phyloP scores from a whole-genome alignment of 2,797 vertebrate species.

The Otolemur crassicaudatus region DNA sequence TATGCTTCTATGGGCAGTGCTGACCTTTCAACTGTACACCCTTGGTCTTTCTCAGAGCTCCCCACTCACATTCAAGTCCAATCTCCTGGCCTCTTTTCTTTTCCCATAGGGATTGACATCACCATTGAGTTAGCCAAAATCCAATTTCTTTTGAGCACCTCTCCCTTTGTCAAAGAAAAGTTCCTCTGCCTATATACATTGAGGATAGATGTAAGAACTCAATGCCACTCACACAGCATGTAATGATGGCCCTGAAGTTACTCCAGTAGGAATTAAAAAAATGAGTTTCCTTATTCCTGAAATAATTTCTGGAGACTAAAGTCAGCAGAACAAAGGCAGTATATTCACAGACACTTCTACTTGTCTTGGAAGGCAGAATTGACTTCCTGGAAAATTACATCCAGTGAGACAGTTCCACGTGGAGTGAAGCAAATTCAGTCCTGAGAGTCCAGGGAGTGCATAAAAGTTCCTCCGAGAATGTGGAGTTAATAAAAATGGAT shows the following conservation, averaged over 20 bases:
- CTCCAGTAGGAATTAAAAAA: slow-evolving; percentile 45
- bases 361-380: slow-evolving; percentile 20
- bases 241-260: not conserved
- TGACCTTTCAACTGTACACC: not conserved
- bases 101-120: not conserved
- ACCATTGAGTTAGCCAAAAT: not conserved
- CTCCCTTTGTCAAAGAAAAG: not conserved
- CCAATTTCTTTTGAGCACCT: not conserved
- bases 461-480: slow-evolving; percentile 63
- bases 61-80: not conserved
- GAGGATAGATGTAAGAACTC: not conserved
- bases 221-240: not conserved
- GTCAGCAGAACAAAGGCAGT: slow-evolving; percentile 21
- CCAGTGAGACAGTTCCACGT: slow-evolving; percentile 46
- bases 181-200: not conserved
- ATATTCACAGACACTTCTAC: not conserved
- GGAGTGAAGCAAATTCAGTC: slow-evolving; percentile 44
- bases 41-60: not conserved
- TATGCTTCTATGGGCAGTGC: not conserved
- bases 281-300: slow-evolving; percentile 30
- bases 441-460: slow-evolving; percentile 36
- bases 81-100: slow-evolving; percentile 15
- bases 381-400: slow-evolving; percentile 13
- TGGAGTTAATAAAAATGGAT: slow-evolving; percentile 63
- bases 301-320: slow-evolving; percentile 26